Evolutionary conservation across 2,113 vertebrate genomes (phyloP).

Genomic region (Anseranas semipalmata): DNA sequence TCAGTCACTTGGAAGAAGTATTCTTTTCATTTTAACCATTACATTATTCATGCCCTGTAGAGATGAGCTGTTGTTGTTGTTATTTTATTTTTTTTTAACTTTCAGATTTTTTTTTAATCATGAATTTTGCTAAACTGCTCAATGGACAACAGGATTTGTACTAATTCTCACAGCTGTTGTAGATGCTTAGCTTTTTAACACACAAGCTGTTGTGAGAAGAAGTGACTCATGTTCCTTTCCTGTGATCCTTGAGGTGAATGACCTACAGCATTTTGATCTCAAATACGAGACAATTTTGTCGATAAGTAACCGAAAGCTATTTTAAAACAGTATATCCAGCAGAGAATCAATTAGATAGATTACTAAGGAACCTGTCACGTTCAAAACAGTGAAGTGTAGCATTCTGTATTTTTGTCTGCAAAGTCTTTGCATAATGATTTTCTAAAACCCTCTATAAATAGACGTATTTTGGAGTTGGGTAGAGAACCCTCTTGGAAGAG

Average conservation of each 20-base stretch:
- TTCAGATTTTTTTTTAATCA: not conserved
- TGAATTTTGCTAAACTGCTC: not conserved
- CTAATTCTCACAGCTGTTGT: not conserved
- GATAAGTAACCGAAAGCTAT: conserved; percentile 26
- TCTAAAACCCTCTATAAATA: conserved; percentile 2
- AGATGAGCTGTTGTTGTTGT: not conserved
- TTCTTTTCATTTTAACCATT: not conserved
- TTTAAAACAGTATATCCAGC: conserved; percentile 42
- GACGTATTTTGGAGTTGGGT: not conserved
- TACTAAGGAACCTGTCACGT: conserved; percentile 47
- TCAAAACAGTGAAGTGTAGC: conserved; percentile 30
- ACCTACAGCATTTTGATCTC: not conserved
- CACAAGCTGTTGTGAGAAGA: not conserved
- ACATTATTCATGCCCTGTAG: not conserved
- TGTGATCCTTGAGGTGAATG: not conserved
- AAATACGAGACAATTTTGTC: not conserved
- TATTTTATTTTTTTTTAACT: not conserved
- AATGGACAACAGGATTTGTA: not conserved
- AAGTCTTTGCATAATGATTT: conserved; percentile 57
- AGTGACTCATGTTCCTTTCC: not conserved
- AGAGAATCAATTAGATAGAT: conserved; percentile 31
- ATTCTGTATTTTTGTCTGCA: conserved; percentile 39
- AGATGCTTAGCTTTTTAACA: not conserved
- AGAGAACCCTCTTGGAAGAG: not conserved
- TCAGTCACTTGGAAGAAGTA: not conserved